A percentile compares a stretch with the other conserved stretches of the same genome.
phyloP scores from a whole-genome alignment of 2,113 vertebrate species.

The Calypte anna region DNA sequence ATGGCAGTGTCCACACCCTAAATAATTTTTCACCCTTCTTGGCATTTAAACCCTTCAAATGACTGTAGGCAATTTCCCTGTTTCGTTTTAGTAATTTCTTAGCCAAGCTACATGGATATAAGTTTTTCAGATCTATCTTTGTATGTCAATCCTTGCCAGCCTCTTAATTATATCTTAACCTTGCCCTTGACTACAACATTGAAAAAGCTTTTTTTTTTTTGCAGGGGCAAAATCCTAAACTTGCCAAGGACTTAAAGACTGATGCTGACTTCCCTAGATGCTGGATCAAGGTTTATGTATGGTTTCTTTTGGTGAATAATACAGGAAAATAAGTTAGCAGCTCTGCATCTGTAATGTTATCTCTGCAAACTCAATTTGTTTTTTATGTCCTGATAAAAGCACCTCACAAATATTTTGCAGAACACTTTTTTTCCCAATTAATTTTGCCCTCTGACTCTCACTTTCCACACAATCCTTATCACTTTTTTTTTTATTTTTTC shows the following conservation, averaged over 20 bases:
- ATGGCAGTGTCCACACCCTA: slow-evolving; percentile 51
- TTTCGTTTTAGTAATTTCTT: slow-evolving; percentile 14
- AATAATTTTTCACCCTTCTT: slow-evolving; percentile 54
- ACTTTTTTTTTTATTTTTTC: background rate
- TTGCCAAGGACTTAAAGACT: background rate
- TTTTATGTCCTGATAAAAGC: background rate
- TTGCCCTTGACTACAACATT: background rate
- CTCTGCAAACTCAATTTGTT: background rate
- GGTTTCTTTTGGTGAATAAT: background rate
- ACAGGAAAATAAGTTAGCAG: background rate
- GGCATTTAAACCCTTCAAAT: slow-evolving; percentile 40
- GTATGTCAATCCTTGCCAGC: background rate
- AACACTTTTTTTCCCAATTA: background rate
- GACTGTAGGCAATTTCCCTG: background rate
- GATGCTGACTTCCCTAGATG: background rate
- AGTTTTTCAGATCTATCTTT: slow-evolving; percentile 1
- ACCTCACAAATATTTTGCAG: background rate
- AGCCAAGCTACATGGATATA: slow-evolving; percentile 1
- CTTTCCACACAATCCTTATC: background rate
- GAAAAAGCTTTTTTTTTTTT: background rate
- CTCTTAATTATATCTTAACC: background rate
- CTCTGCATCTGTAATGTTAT: background rate
- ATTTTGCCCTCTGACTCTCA: background rate
- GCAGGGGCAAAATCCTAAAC: background rate
- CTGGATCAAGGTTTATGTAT: background rate